Evolutionary conservation across 2,113 vertebrate genomes (phyloP), one percentile per base, ranked within the genome.

Genomic region (Ahaetulla prasina): DNA sequence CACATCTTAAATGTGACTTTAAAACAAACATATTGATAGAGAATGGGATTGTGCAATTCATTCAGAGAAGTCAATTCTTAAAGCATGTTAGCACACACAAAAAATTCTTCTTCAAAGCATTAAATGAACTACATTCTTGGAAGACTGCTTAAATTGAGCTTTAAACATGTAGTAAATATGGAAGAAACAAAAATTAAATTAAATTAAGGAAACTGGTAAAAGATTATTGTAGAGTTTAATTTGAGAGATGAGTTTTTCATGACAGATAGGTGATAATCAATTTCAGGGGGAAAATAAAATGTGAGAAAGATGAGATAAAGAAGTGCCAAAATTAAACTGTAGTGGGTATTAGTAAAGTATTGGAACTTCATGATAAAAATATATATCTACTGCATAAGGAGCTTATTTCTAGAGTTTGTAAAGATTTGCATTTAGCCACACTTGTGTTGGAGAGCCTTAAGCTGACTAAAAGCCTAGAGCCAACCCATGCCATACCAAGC

Each of bases 21-120:
- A 95, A 95, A 96, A 89, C 27, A 93, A 35, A 22, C 87, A 43
- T 12, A 4, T 92, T 92, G 49, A 63, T 85, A 54, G 60, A 50
- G 4, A 89, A 93, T 39, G 87, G 91, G 74, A 95, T 80, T 80
- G 35, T 39, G 68, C 68, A 22, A 80, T 6, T 20, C 14, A 39
- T 80, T 80, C 68, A 80, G 68, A 80, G 35, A 80, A 80, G 35
- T 9, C 16, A 80, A 18, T 80, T 80, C 18, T 80, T 8, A 80
- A 39, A 80, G 35, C 18, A 80, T 4, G 18, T 39, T 80, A 80
- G 68, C 35, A 80, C 8, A 80, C 16, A 39, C 68, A 80, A 8
- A 74, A 18, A 3, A 35, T 1, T 63, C 27, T n/a, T 68, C 60
- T 80, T 80, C 68, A 80, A 80, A 80, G 68, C 35, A 39, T 80